Base-by-base conservation (phyloP, 2,113 vertebrate species). In the Nerophis lumbriciformis region DNA sequence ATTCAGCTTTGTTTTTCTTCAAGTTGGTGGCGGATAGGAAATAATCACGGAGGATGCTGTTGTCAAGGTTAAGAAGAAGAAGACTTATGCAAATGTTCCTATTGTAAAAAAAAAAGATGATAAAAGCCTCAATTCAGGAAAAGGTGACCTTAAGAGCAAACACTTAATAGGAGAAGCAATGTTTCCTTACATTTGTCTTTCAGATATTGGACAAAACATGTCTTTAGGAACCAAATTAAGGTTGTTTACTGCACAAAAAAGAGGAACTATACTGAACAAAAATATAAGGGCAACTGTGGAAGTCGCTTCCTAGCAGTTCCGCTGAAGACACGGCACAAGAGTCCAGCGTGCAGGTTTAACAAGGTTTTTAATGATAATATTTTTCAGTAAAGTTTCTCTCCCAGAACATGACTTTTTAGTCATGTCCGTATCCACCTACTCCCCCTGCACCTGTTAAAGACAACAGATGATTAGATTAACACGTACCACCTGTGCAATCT, bases 51-150 rank as follows among this genome's bases (percentile, higher is more conserved):
- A 51, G 53, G 65, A 59, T 38, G 6, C 5, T 53, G 10, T 52
- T 52, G 55, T 72, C 77, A 79, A 84, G 81, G 85, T 87, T 75
- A 83, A 58, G 38, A 65, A 71, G 38, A 68, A 15, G 39, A 8
- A 39, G 9, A 39, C 58, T 61, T 77, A 73, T 11, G 6, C 73
- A 82, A 77, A 75, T 77, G 61, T 55, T 21, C 1, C 6, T 35
- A 16, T 63, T 44, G 19, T 60, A 58, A 65, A 57, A 48, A 16
- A 11, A 28, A 55, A 16, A 51, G 2, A 38, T 63, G n/a, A 55
- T 71, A 14, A 65, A 39, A 65, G 48, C 9, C n/a, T 39, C 3
- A 52, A 51, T 16, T 45, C 13, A 8, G 37, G 9, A 39, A 62
- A 47, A 8, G 53, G 4, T 61, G 65, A 63, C 21, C 49, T 61